These are phyloP conservation scores for Podarcis cretensis DNA, from an alignment of 2,113 vertebrate species.

Conservation along the genomic window DNA sequence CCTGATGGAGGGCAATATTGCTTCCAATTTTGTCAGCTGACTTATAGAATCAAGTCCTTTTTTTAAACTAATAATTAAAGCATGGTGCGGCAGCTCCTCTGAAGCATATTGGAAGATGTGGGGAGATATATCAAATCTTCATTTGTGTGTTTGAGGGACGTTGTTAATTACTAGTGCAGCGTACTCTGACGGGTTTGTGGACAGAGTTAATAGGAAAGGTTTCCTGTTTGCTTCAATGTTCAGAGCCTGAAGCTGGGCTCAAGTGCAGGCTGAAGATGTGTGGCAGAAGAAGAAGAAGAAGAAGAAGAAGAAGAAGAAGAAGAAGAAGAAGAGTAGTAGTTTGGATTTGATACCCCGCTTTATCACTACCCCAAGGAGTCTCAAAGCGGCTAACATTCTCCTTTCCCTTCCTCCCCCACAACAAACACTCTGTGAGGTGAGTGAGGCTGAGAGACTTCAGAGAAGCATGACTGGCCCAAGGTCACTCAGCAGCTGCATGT, in stretches of 20 bases:
- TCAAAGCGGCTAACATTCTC: no score
- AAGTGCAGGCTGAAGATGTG: not conserved
- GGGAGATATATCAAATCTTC: not conserved
- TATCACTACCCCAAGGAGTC: no score
- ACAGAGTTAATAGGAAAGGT: not conserved
- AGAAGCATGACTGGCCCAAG: no score
- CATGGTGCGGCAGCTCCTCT: not conserved
- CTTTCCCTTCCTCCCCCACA: no score
- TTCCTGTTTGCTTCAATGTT: not conserved
- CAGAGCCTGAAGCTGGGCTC: not conserved
- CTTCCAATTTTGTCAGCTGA: not conserved
- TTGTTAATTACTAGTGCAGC: not conserved
- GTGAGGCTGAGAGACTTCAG: no score
- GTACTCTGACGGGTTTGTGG: not conserved
- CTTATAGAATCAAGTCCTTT: conserved; percentile 17
- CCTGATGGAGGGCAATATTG: not conserved
- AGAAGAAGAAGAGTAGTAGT: no score
- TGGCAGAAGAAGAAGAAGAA: no score
- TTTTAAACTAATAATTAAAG: not conserved
- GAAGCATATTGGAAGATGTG: not conserved
- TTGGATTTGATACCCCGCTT: no score
- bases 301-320: no score
- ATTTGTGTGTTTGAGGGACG: not conserved
- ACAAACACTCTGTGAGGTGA: no score
- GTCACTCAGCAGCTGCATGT: no score